Conservation (phyloP, 2,797 vertebrate genomes). For the Megaceryle alcyon region DNA sequence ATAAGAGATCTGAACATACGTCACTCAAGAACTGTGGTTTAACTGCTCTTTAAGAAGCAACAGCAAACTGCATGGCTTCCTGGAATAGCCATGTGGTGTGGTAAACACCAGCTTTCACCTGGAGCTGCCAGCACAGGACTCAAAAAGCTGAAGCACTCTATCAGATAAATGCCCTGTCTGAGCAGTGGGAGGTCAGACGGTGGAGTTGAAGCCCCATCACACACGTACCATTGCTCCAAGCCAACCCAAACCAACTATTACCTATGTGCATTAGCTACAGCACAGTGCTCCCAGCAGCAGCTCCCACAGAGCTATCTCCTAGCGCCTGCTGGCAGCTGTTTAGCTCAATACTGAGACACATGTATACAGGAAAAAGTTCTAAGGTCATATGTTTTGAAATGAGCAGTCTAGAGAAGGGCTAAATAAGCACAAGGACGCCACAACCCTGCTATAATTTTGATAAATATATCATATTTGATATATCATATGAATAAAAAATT, state of each 20-base stretch:
- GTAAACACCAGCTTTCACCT: not conserved
- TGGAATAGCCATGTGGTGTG: not conserved
- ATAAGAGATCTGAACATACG: not conserved
- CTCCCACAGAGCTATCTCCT: not conserved
- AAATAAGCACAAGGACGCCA: not conserved
- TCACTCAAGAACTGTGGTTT: conserved; percentile 49
- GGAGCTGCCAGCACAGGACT: not conserved
- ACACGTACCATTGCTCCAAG: fast-evolving
- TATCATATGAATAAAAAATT: too few species aligned
- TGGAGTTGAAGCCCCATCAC: fast-evolving
- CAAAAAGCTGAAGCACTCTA: not conserved
- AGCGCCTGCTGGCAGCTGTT: fast-evolving
- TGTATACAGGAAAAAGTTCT: fast-evolving
- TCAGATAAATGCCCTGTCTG: not conserved
- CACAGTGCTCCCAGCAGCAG: fast-evolving
- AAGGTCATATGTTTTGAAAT: not conserved
- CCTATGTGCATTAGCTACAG: fast-evolving
- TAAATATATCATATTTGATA: not conserved
- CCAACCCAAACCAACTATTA: fast-evolving
- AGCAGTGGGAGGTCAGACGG: not conserved
- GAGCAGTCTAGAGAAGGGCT: not conserved
- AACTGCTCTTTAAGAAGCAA: conserved; percentile 40
- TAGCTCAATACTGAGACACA: not conserved
- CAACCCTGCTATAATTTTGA: not conserved
- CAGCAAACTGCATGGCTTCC: not conserved